Evolutionary conservation across 2,888 invertebrate species (phyloP), one percentile per base, ranked within the genome.

Genomic region (Serrognathus titanus): DNA sequence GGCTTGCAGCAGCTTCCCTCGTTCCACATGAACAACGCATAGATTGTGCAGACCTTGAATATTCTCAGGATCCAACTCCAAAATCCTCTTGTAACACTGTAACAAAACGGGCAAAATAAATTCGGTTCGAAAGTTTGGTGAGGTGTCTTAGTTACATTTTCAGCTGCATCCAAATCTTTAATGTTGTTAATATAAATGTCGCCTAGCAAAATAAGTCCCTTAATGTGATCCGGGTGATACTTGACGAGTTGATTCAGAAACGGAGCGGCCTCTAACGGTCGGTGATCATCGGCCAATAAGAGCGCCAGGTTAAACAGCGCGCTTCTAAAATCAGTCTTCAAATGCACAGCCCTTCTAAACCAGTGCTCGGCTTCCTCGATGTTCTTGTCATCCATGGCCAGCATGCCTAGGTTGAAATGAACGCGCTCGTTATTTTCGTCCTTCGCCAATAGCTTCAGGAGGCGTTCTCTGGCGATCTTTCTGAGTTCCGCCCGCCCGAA

Each of bases 171-270:
- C 71, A 96, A 78, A 76, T 97, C 94, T 73, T 95, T 95, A 70
- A 96, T 90, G 64, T 92, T 90, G 77, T 97, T 97, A 62, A 97
- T 94, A 78, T 96, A 96, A 71, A 97, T 94, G 75, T 97, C 97
- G 9, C 97, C 97, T 10, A 97, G 80, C 36, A 97, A 81, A 66
- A 97, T 95, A 60, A 96, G 80, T 38, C 96, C 97, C 79, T 97
- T 97, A 9, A 93, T 88, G 75, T 97, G 97, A 75, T 94, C 92
- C 0, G 96, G 93, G 79, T 97, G 92, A 71, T 92, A 88, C 64
- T 91, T 84, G 57, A 97, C 91, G 10, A 97, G 83, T 72, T 94
- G 94, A 74, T 93, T 92, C 11, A 97, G 80, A 75, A 92, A 94
- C 0, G 95, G 94, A 7, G 94, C 92, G 0, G 97, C 96, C 72